Percentiles rank a stretch among this genome's conserved stretches.
phyloP scores from a whole-genome alignment of 2,797 vertebrate species.

The Onychomys torridus region DNA sequence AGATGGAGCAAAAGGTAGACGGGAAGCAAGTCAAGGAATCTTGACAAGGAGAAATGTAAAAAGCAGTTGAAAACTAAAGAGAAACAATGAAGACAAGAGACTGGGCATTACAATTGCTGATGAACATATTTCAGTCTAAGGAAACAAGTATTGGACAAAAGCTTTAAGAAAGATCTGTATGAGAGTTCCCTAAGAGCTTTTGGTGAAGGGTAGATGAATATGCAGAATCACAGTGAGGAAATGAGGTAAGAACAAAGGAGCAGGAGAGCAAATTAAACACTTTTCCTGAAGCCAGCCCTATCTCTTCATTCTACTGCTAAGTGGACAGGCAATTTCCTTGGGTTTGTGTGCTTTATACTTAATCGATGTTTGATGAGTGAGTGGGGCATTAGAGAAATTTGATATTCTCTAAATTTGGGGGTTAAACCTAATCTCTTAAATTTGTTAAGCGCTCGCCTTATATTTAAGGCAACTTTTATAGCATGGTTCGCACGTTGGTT shows the following conservation, averaged over 20 bases:
- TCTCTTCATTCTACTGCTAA: neutral
- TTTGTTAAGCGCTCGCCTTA: too few species aligned
- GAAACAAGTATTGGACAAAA: neutral
- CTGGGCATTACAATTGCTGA: neutral
- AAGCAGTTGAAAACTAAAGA: neutral
- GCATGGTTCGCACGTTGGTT: too few species aligned
- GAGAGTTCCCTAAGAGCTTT: neutral
- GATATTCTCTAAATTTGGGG: constrained; percentile 7
- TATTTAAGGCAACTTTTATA: too few species aligned
- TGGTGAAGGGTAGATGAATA: neutral
- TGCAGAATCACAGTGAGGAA: neutral
- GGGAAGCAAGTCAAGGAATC: neutral
- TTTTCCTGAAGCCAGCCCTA: neutral
- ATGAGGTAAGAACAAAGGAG: neutral
- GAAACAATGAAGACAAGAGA: neutral
- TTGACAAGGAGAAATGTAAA: neutral
- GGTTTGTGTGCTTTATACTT: neutral
- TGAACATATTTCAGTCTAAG: neutral
- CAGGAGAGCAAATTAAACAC: neutral
- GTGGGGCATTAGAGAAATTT: neutral
- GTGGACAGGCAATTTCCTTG: neutral
- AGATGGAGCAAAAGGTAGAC: neutral
- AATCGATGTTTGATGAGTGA: neutral
- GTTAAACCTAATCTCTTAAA: constrained; percentile 35
- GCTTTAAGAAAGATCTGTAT: neutral